Base-by-base conservation (phyloP, 2,113 vertebrate species). In the Bos indicus region DNA sequence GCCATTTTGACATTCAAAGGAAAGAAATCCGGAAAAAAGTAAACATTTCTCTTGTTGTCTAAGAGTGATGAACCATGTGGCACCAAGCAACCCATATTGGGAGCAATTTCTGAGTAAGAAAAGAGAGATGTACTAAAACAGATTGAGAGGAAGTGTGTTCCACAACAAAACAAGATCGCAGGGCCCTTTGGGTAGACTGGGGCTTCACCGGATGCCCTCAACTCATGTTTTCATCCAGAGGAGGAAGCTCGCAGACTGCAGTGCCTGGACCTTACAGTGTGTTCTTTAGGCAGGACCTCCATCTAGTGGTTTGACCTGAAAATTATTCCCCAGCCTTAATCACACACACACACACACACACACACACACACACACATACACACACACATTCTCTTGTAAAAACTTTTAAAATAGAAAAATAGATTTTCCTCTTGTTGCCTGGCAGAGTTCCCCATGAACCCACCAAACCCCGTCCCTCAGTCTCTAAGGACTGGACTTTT, bases 221-320 rank as follows among this genome's bases (percentile, higher is more conserved):
- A 30, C 19, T 62, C 60, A 40, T 2, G 0, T 43, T 84, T 88
- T 15, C 33, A 17, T 43, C 40, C 36, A 3, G 3, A 62, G 16
- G 7, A 81, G 6, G 23, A 64, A 52, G 36, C 9, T 7, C 3
- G 15, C 26, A 28, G 19, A 21, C 4, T 23, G 2, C 0, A 56
- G 28, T 0, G 30, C 1, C 1, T 2, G 5, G 6, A 4, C 10
- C 33, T 88, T 48, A 4, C 0, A 67, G 23, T 2, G 5, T 59
- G 89, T 98, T 97, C 83, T 93, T 98, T 95, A 98, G 93, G 95
- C 91, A 97, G 86, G 93, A 83, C 15, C 52, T 71, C 98, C 97
- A 97, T 96, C 98, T 98, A 97, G 98, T 95, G 98, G 96, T 43
- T 1, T 2, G 1, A 1, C 0, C 36, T 33, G n/a, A 87, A 93